phyloP scores from a whole-genome alignment of 2,797 vertebrate genomes.

The Cheirogaleus major region DNA sequence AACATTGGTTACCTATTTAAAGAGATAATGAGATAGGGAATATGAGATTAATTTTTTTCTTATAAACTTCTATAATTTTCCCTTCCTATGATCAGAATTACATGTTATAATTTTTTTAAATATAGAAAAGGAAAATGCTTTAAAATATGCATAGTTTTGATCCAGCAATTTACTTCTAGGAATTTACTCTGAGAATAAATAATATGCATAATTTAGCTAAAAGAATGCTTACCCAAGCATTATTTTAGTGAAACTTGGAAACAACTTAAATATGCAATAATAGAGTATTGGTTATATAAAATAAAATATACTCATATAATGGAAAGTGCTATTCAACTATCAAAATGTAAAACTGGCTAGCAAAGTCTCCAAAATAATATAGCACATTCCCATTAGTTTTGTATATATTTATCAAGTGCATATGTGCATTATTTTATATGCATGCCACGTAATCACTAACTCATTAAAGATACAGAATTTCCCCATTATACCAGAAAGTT shows the following conservation, averaged over 20 bases:
- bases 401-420: not conserved
- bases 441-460: not conserved
- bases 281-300: not conserved
- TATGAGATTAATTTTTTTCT: conserved; percentile 20
- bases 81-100: not conserved
- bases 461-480: not conserved
- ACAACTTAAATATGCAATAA: not conserved
- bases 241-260: conserved; percentile 17
- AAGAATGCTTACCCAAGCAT: not conserved
- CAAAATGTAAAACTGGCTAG: not conserved
- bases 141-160: conserved; percentile 28
- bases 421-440: not conserved
- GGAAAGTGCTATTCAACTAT: not conserved
- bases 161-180: conserved; percentile 14
- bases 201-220: conserved; percentile 1
- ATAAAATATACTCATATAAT: not conserved
- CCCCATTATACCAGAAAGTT: not conserved
- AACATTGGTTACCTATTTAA: not conserved
- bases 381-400: not conserved
- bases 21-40: not conserved
- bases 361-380: not conserved
- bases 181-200: conserved; percentile 4
- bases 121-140: conserved; percentile 6
- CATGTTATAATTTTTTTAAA: not conserved
- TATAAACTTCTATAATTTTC: not conserved